Evolutionary conservation across 1,140 invertebrate genomes (phyloP), one percentile per base, ranked within the genome.

Genomic region (Teleopsis dalmanni): DNA sequence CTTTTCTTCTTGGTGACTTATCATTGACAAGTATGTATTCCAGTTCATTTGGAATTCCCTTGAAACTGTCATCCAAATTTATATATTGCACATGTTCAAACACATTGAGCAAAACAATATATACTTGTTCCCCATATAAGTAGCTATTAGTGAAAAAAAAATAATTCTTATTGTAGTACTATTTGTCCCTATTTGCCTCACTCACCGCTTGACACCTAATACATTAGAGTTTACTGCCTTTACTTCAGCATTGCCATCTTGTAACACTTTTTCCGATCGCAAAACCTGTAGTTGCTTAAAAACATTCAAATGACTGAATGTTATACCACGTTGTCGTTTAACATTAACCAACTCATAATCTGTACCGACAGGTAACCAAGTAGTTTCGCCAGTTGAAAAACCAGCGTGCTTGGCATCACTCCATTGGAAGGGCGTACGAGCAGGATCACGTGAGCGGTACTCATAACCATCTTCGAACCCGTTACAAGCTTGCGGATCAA

Each of bases 381-480:
- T 81, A 7, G 62, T 75, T 10, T 75, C 63, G 26, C 66, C 78
- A 9, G 65, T 76, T 0, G 80, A 81, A 55, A 87, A 87, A 54
- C 34, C 81, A 3, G 80, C 78, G 49, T 78, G 74, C 14, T 42
- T 52, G 0, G 60, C 56, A 22, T 70, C 58, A 33, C 77, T 67
- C 84, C 84, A 87, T 52, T 82, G 81, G 75, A 85, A 83, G 0
- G 84, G 81, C 0, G 80, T 76, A 21, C 84, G 70, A 19, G 65
- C 71, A 0, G 78, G 76, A 62, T 86, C 82, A 11, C 82, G 60
- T 6, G 67, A 60, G 10, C 47, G 51, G 6, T 51, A 40, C 11
- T 48, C 37, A 40, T 38, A 48, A 18, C 26, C 44, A 41, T 52
- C 63, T 61, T 73, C 73, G 71, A 16, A 16, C 2, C 21, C 8